These are phyloP conservation scores for Anseranas semipalmata DNA, from an alignment of 2,113 vertebrate genomes.

Conservation along the genomic window DNA sequence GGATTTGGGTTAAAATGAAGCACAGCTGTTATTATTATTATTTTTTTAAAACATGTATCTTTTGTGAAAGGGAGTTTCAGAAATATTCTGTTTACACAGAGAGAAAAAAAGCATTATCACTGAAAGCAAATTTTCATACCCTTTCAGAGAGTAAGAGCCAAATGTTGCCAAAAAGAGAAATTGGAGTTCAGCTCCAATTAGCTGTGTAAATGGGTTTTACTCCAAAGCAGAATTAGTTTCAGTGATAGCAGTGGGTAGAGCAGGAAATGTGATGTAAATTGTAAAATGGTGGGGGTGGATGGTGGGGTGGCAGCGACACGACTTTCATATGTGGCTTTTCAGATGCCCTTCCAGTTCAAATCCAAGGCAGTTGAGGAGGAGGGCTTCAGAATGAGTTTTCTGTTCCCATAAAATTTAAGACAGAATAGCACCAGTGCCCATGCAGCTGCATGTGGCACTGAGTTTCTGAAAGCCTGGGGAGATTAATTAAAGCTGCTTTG, in stretches of 20 bases:
- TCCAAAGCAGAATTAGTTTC: background rate
- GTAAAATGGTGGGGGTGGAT: background rate
- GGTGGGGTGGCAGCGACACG: background rate
- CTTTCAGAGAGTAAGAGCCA: background rate
- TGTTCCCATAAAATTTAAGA: slow-evolving; percentile 57
- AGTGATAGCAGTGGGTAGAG: background rate
- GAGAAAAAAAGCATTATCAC: background rate
- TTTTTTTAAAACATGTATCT: background rate
- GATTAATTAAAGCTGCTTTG: slow-evolving; percentile 75
- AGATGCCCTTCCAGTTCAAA: background rate
- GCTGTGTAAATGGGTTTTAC: background rate
- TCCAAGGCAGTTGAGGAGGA: background rate
- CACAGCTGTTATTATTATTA: background rate
- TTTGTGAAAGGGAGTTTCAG: slow-evolving; percentile 1
- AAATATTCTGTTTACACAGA: background rate
- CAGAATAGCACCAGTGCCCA: slow-evolving; percentile 21
- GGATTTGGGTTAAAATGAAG: slow-evolving; percentile 30
- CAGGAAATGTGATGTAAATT: slow-evolving; percentile 18
- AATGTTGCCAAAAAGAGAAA: background rate
- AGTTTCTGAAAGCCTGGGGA: slow-evolving; percentile 59
- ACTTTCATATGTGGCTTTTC: background rate
- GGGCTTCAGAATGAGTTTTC: slow-evolving; percentile 53
- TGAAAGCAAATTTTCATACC: background rate
- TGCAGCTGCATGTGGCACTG: slow-evolving; percentile 14
- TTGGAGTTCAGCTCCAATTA: background rate